A percentile compares a stretch with the other conserved stretches of the same genome.
phyloP scores from a whole-genome alignment of 2,113 vertebrate species.

The Cygnus atratus region DNA sequence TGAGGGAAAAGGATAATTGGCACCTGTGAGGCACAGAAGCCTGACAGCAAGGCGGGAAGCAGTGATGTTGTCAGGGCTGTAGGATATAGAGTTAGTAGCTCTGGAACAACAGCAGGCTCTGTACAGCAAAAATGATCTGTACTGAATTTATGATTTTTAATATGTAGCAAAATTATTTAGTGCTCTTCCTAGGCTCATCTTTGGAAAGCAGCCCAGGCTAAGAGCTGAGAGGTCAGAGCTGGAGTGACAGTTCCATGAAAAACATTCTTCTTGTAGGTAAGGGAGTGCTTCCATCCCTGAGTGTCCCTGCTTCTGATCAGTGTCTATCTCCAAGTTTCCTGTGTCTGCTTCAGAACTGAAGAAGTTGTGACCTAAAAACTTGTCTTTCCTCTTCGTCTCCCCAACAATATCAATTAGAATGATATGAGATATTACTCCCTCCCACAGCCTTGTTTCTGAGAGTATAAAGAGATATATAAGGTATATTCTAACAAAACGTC shows the following conservation, averaged over 20 bases:
- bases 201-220: background rate
- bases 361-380: background rate
- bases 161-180: background rate
- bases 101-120: background rate
- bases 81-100: background rate
- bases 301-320: background rate
- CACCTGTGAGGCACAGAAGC: background rate
- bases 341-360: background rate
- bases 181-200: background rate
- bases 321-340: background rate
- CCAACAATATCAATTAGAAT: background rate
- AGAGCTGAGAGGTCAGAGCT: background rate
- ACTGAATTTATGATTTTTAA: background rate
- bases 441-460: background rate
- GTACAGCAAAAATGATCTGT: background rate
- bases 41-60: background rate
- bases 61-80: background rate
- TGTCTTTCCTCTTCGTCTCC: background rate
- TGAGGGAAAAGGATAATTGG: background rate
- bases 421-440: background rate
- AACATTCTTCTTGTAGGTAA: background rate
- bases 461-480: background rate
- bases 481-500: background rate
- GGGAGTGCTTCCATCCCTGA: background rate
- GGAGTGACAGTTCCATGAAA: background rate